These are phyloP conservation scores for Pseudanteris insignis DNA, from an alignment of 2,888 invertebrate species.

Conservation along the genomic window DNA sequence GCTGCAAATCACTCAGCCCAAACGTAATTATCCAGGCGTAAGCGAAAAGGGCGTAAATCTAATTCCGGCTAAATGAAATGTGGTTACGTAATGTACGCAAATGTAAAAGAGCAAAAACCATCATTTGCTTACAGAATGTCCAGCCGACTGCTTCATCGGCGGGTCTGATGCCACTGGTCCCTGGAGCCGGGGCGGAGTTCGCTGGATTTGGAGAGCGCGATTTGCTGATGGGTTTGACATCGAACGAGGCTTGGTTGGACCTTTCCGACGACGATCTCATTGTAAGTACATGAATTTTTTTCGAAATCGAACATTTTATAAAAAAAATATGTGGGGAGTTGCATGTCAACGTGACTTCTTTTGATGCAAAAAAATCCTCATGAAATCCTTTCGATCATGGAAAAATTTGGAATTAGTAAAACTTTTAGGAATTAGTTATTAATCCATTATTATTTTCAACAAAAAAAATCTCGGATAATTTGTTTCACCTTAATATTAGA, in stretches of 20 bases:
- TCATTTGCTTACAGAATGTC: constrained; percentile 65
- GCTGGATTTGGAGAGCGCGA: constrained; percentile 85
- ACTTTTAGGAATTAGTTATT: no score
- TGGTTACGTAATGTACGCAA: no score
- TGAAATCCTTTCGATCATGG: no score
- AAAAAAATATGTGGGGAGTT: no score
- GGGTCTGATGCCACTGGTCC: constrained; percentile 73
- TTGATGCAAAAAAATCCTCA: no score
- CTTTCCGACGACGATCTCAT: constrained; percentile 65
- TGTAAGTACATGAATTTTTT: constrained; percentile 50
- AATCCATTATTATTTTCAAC: no score
- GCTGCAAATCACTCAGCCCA: background rate
- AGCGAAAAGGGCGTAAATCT: background rate
- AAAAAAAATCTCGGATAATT: no score
- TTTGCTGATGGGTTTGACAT: constrained; percentile 85
- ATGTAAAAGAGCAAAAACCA: constrained; percentile 16
- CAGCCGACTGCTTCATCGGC: constrained; percentile 69
- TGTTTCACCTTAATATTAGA: no score
- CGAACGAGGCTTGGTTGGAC: constrained; percentile 71
- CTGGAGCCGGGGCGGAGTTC: constrained; percentile 80
- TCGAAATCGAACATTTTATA: no score
- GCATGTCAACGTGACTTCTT: no score
- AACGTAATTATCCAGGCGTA: background rate
- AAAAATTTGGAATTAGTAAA: no score
- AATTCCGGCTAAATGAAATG: no score